Base-by-base conservation (phyloP, 2,797 vertebrate genomes). In the Trematomus bernacchii region DNA sequence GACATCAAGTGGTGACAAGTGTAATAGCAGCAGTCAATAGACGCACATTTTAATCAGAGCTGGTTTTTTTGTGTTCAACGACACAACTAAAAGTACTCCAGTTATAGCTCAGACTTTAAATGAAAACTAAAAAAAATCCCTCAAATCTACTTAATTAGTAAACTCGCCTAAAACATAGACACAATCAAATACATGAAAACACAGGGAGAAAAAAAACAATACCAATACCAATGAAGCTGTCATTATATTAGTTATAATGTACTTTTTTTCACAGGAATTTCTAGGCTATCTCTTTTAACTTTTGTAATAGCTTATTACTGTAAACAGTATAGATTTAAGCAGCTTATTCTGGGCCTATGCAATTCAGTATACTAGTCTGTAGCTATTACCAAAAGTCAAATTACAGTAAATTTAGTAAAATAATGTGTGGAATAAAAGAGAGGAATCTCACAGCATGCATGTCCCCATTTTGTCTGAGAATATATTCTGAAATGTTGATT, bases 1-100 rank as follows among this genome's bases (percentile, higher is more conserved):
- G 58, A 3, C 90, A 86, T 62, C 79, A 30, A 70, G 87, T 89
- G 89, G 88, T 68, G 43, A 55, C 3, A 58, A 23, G 10, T 21
- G 13, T 55, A 21, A 37, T 15, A 37, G 6, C 8, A 59, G 33
- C 23, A 12, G 15, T 3, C 15, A 52, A 4, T 4, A 47, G 37
- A 1, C 4, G 42, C 42, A 53, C 13, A 37, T 37, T 63, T 18
- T 48, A 12, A 27, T 23, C 3, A 1, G 3, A 47, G 6, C 47
- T 46, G 40, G 3, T 27, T 2, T 48, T 47, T 12, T 6, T 33
- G 21, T n/a, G 21, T 23, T 10, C 37, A 27, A 19, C 16, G 18
- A 27, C 23, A 27, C 12, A 19, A 27, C 27, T 5, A 27, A 27
- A 27, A 27, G 27, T 27, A 27, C 27, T 27, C 1, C 4, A 27